Evolutionary conservation across 2,888 invertebrate genomes (phyloP).

Genomic region (Druceiella hillmani): DNA sequence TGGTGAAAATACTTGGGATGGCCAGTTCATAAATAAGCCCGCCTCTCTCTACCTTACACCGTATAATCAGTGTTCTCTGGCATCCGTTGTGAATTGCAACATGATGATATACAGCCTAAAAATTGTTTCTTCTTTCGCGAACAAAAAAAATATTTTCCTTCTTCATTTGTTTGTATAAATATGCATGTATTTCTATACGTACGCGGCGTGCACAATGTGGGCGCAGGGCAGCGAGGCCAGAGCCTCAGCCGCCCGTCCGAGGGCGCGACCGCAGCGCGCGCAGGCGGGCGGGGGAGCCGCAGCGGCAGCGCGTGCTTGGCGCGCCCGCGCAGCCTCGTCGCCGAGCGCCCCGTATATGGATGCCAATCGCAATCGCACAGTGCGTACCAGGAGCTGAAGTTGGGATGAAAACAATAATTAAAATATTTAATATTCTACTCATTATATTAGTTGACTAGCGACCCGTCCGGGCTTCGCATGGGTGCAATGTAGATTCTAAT

Average conservation of each 20-base stretch:
- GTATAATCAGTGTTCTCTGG: no score
- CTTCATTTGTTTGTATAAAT: not conserved
- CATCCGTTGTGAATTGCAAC: not conserved
- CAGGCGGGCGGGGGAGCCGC: constrained; percentile 64
- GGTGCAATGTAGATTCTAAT: constrained; percentile 1
- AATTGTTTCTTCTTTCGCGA: not conserved
- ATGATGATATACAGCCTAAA: not conserved
- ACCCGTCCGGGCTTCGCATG: constrained; percentile 1
- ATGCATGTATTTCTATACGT: constrained; percentile 24
- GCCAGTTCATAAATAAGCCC: no score
- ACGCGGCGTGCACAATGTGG: constrained; percentile 83
- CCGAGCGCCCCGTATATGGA: constrained; percentile 78
- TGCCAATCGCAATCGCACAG: constrained; percentile 71
- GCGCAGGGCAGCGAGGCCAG: constrained; percentile 81
- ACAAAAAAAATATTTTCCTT: not conserved
- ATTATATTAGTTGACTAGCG: not conserved
- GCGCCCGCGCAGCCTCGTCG: constrained; percentile 71
- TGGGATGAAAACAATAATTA: no score
- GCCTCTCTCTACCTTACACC: no score
- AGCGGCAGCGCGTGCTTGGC: constrained; percentile 72
- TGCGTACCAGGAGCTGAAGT: constrained; percentile 72
- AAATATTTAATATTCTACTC: not conserved
- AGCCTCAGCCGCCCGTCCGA: constrained; percentile 49
- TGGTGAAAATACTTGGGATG: no score
- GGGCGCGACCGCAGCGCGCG: constrained; percentile 74